phyloP scores from a whole-genome alignment of 2,797 vertebrate species.

The Synanceia verrucosa region DNA sequence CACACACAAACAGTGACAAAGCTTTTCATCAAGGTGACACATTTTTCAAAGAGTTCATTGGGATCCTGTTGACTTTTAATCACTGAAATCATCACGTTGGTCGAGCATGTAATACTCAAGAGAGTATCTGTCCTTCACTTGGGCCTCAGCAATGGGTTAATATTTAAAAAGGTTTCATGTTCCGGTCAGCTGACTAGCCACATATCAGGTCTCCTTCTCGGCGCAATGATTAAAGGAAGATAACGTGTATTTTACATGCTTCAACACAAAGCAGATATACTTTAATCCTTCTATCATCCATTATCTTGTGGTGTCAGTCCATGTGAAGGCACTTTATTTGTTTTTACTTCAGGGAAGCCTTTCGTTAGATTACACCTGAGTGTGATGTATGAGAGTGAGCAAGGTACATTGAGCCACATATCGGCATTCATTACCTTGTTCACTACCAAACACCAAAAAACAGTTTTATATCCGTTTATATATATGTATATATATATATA shows the following conservation, averaged over 20 bases:
- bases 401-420: constrained; percentile 31
- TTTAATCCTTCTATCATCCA: not conserved
- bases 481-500: no score
- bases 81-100: not conserved
- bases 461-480: no score
- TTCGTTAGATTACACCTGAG: not conserved
- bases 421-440: constrained; percentile 8
- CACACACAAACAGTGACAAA: constrained; percentile 8
- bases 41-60: constrained; percentile 2
- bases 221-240: constrained; percentile 27
- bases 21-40: not conserved
- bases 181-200: constrained; percentile 63
- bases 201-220: constrained; percentile 40
- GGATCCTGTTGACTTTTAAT: not conserved
- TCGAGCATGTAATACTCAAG: not conserved
- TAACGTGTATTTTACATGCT: constrained; percentile 33
- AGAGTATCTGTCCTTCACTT: constrained; percentile 21
- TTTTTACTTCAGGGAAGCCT: not conserved
- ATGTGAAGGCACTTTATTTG: constrained; percentile 1
- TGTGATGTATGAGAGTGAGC: not conserved
- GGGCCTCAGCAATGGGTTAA: constrained; percentile 73
- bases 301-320: constrained; percentile 8
- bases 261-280: constrained; percentile 11
- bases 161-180: constrained; percentile 86
- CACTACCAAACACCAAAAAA: no score